Evolutionary conservation across 2,888 invertebrate species (phyloP).

Genomic region (Thecocarcelia acutangulata): DNA sequence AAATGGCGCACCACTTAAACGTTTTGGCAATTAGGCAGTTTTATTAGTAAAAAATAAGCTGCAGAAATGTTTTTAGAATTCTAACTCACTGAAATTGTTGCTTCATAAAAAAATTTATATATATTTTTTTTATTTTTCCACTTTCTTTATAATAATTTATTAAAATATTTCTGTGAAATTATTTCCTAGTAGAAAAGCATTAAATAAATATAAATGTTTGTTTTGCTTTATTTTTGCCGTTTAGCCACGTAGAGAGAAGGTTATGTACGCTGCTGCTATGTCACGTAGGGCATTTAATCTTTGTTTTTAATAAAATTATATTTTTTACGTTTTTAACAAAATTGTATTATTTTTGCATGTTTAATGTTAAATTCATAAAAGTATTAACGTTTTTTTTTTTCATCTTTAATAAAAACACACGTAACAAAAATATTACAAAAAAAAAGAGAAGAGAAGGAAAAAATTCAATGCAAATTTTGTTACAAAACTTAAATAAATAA

Average conservation of each 20-base stretch:
- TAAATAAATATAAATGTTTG: background rate
- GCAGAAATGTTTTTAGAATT: no score
- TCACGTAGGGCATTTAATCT: constrained; percentile 66
- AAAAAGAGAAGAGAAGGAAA: no score
- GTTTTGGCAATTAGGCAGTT: no score
- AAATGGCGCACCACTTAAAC: no score
- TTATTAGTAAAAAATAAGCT: no score
- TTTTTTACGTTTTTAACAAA: background rate
- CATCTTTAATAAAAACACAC: background rate
- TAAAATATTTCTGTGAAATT: constrained; percentile 33
- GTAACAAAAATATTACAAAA: background rate
- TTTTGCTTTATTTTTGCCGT: background rate
- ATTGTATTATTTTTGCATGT: constrained; percentile 52
- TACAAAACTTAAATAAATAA: constrained; percentile 6
- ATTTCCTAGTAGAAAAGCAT: constrained; percentile 44
- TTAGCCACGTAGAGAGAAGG: constrained; percentile 44
- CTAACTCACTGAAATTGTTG: background rate
- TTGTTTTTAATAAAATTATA: constrained; percentile 44
- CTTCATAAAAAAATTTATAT: no score
- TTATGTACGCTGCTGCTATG: constrained; percentile 39
- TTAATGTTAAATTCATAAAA: constrained; percentile 43
- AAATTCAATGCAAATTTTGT: constrained; percentile 36
- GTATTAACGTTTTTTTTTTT: constrained; percentile 6
- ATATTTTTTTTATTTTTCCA: background rate
- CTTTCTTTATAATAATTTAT: constrained; percentile 31